Percentiles rank a stretch among this genome's conserved stretches.
Evolutionary conservation across 2,888 invertebrate species (phyloP).

Genomic region (Metacarcinus magister): DNA sequence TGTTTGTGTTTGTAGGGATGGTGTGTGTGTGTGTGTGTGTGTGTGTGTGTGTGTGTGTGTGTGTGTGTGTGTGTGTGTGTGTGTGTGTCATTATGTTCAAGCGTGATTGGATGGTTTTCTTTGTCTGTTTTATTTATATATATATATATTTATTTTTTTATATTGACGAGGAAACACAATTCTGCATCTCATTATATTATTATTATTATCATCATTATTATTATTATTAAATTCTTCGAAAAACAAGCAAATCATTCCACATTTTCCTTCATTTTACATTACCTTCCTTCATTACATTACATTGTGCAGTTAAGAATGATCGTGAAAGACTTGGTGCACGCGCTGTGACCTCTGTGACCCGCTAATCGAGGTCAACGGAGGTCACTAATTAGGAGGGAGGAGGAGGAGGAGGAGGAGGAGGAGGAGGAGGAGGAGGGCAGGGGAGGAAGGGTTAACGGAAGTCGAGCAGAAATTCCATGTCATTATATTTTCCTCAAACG

Average conservation of each 20-base stretch:
- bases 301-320: not conserved
- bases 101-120: not conserved
- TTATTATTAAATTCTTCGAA: not conserved
- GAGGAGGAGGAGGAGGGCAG: not conserved
- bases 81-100: not conserved
- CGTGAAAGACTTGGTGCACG: not conserved
- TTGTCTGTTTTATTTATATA: not conserved
- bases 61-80: not conserved
- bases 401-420: not conserved
- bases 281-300: not conserved
- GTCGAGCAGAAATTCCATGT: not conserved
- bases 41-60: slow-evolving; percentile 1
- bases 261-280: not conserved
- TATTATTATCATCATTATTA: not conserved
- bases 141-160: too few species aligned
- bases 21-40: slow-evolving; percentile 37
- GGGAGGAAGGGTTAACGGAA: not conserved
- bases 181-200: not conserved
- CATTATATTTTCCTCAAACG: not conserved
- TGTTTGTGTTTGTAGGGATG: not conserved
- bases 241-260: not conserved
- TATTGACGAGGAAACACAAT: not conserved
- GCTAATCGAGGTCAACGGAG: not conserved
- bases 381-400: not conserved
- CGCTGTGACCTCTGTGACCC: not conserved